Evolutionary conservation across 2,113 vertebrate genomes (phyloP), one percentile per base, ranked within the genome.

Genomic region (Calypte anna): DNA sequence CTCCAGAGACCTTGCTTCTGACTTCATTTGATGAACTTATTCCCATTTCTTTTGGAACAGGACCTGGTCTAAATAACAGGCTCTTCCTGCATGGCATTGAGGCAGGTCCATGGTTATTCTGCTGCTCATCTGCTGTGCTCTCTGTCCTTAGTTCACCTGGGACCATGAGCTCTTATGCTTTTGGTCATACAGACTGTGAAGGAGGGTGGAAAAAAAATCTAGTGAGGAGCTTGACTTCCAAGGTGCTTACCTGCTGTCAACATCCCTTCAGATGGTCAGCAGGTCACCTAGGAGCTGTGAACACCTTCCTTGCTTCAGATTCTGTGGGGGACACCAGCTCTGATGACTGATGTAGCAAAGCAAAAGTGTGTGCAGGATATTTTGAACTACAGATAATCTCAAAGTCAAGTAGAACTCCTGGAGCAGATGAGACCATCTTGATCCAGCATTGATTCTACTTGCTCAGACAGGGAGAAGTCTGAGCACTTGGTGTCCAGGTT

Each of bases 241-340:
- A 55, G 61, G 31, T 24, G 20, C 17, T 57, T 57, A 43, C 19
- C 31, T 70, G 30, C 36, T 81, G 27, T 28, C 7, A 20, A 8
- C 21, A 36, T 21, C 36, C 5, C 30, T 92, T 58, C n/a, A 51
- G 28, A 66, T 33, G 33, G 33, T 33, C 33, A 33, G 33, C 33
- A 33, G 23, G 14, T 83, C 19, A n/a, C 7, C 23, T 0, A 0
- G 10, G 43, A 77, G 7, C 9, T 43, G 3, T 38, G 10, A 74
- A 31, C 5, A 4, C 75, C 36, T 73, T 68, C 22, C 28, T 63
- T 68, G 25, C 33, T 57, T n/a, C 0, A 1, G 30, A 15, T 70
- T 38, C 50, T 31, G 30, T 50, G 75, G 16, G 7, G 3, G 17
- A 54, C 24, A 31, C 10, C 36, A 31, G 16, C 22, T 7, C 54